These are phyloP conservation scores for Chironomus tepperi DNA, from an alignment of 1,140 invertebrate species.

Conservation along the genomic window DNA sequence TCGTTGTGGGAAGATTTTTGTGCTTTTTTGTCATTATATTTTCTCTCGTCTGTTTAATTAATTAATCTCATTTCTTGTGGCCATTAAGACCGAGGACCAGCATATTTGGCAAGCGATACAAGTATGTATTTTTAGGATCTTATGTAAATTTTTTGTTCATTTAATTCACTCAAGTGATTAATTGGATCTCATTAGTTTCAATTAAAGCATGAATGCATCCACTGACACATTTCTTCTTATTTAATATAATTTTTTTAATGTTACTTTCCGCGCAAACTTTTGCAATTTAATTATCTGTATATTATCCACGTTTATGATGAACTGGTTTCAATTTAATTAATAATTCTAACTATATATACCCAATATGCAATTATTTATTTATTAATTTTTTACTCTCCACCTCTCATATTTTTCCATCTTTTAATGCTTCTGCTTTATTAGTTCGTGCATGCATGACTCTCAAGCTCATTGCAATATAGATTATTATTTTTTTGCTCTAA, in stretches of 20 bases:
- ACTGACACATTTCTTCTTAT: neutral
- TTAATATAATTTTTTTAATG: too few relatives aligned
- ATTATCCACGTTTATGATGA: neutral
- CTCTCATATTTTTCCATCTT: neutral
- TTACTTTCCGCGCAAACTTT: neutral
- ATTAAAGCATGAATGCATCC: conserved; percentile 12
- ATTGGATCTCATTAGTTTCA: neutral
- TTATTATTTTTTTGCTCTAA: conserved; percentile 11
- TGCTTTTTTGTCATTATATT: too few relatives aligned
- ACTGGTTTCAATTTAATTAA: conserved; percentile 19
- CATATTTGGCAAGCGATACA: conserved; percentile 65
- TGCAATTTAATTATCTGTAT: too few relatives aligned
- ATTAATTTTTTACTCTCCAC: neutral
- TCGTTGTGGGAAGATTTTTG: too few relatives aligned
- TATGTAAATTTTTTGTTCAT: neutral
- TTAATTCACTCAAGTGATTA: neutral
- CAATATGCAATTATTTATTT: neutral
- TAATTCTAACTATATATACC: neutral
- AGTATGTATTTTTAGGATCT: conserved; percentile 46
- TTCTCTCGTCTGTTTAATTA: neutral
- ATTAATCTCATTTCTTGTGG: neutral
- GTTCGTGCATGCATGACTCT: conserved; percentile 1
- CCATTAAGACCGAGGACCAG: conserved; percentile 39
- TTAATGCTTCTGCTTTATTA: neutral
- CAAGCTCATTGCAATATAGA: neutral